phyloP scores from a whole-genome alignment of 2,888 invertebrate species.

The Agriopis leucophaearia region DNA sequence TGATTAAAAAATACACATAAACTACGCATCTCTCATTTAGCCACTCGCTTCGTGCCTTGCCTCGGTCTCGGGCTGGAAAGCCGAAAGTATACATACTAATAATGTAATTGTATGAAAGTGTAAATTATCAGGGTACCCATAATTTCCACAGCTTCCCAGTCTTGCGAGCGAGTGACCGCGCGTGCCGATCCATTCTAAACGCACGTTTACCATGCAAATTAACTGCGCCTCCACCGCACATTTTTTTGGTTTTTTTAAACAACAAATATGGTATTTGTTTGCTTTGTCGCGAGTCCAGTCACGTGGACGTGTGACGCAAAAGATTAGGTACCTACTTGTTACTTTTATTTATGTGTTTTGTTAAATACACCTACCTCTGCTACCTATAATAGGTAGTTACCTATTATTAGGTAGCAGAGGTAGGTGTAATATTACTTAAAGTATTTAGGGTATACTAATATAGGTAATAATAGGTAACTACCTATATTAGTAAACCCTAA shows the following conservation, averaged over 20 bases:
- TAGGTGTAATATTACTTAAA: too few relatives aligned
- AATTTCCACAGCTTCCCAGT: slow-evolving; percentile 50
- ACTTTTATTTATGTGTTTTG: background rate
- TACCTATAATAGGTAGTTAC: too few relatives aligned
- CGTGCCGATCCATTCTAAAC: slow-evolving; percentile 85
- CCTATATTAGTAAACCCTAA: too few relatives aligned
- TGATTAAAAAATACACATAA: too few relatives aligned
- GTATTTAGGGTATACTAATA: too few relatives aligned
- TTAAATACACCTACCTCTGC: background rate
- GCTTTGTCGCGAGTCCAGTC: slow-evolving; percentile 54
- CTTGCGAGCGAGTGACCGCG: slow-evolving; percentile 70
- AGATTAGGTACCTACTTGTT: background rate
- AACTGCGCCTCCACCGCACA: slow-evolving; percentile 71
- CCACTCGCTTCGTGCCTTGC: too few relatives aligned
- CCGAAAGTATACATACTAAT: background rate
- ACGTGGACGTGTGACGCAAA: slow-evolving; percentile 40
- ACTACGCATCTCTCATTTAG: too few relatives aligned
- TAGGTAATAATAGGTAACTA: too few relatives aligned
- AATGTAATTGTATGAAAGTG: slow-evolving; percentile 2
- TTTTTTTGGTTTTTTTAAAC: slow-evolving; percentile 69
- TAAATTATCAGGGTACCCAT: slow-evolving; percentile 16
- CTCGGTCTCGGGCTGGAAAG: too few relatives aligned
- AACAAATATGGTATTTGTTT: slow-evolving; percentile 74
- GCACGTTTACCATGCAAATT: slow-evolving; percentile 84
- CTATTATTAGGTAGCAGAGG: too few relatives aligned